Conservation (phyloP, 2,797 vertebrate species). For the Gymnothorax javanicus region DNA sequence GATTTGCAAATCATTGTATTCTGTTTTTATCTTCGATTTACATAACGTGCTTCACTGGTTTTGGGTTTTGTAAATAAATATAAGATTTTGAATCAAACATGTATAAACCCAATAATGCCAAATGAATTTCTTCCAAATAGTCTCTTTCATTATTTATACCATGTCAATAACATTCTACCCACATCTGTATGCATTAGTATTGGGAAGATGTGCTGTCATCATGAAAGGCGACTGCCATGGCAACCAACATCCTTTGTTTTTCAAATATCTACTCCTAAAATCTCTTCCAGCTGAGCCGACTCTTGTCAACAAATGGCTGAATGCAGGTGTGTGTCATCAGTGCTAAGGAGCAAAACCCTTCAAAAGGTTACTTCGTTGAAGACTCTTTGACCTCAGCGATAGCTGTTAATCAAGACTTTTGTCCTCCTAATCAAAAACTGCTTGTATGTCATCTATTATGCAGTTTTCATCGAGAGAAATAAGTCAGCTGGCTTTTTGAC, state of each 20-base stretch:
- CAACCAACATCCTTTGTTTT: neutral
- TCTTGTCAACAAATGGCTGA: neutral
- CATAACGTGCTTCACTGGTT: too few species aligned
- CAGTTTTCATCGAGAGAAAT: neutral
- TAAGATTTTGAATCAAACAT: neutral
- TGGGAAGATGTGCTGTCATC: neutral
- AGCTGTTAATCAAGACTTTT: slow-evolving; percentile 4
- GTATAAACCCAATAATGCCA: neutral
- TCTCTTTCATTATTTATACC: neutral
- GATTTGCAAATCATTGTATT: too few species aligned
- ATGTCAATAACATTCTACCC: neutral
- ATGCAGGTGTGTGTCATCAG: neutral
- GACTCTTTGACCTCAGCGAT: neutral
- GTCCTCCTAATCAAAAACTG: neutral
- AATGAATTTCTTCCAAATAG: neutral
- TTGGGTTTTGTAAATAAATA: too few species aligned
- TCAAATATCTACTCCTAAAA: neutral
- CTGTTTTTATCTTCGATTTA: too few species aligned
- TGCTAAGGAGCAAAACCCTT: neutral
- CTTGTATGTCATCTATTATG: neutral
- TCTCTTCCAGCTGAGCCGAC: neutral
- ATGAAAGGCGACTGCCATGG: neutral
- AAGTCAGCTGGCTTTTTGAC: neutral
- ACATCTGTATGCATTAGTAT: neutral
- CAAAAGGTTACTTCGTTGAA: neutral